phyloP scores from a whole-genome alignment of 1,140 invertebrate species.

The Aporrectodea caliginosa region DNA sequence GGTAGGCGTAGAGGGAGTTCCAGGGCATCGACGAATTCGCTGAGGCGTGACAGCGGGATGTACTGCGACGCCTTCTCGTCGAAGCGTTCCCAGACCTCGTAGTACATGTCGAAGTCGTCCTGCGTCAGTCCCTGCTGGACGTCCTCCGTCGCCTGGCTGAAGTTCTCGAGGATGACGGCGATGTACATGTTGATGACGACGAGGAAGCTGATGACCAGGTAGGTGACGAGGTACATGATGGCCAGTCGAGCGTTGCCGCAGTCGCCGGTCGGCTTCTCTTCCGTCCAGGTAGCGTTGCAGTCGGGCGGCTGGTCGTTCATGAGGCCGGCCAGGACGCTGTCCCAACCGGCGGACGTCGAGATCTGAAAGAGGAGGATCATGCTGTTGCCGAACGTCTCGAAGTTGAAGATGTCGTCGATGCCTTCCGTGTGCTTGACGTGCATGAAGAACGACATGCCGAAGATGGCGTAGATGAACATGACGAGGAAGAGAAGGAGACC shows the following conservation, averaged over 20 bases:
- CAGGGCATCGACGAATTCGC: conserved; percentile 89
- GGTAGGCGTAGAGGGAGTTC: conserved; percentile 73
- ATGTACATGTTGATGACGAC: conserved; percentile 99
- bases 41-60: conserved; percentile 86
- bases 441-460: conserved; percentile 99
- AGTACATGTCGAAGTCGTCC: conserved; percentile 99
- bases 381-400: conserved; percentile 95
- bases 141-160: conserved; percentile 95
- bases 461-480: conserved; percentile 99
- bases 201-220: conserved; percentile 94
- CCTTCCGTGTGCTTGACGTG: conserved; percentile 89
- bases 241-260: conserved; percentile 89
- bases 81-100: conserved; percentile 98
- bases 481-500: conserved; percentile 94
- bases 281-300: conserved; percentile 61
- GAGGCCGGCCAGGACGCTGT: conserved; percentile 88
- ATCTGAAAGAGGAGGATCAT: conserved; percentile 96
- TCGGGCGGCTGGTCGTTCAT: conserved; percentile 74
- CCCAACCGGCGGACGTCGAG: conserved; percentile 97
- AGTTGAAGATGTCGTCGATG: conserved; percentile 95
- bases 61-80: conserved; percentile 97
- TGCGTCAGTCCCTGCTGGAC: conserved; percentile 96
- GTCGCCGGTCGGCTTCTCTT: conserved; percentile 74
- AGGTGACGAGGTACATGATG: conserved; percentile 89
- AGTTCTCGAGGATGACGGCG: conserved; percentile 97